Conservation (phyloP, 2,113 vertebrate species). For the Onychostruthus taczanowskii region DNA sequence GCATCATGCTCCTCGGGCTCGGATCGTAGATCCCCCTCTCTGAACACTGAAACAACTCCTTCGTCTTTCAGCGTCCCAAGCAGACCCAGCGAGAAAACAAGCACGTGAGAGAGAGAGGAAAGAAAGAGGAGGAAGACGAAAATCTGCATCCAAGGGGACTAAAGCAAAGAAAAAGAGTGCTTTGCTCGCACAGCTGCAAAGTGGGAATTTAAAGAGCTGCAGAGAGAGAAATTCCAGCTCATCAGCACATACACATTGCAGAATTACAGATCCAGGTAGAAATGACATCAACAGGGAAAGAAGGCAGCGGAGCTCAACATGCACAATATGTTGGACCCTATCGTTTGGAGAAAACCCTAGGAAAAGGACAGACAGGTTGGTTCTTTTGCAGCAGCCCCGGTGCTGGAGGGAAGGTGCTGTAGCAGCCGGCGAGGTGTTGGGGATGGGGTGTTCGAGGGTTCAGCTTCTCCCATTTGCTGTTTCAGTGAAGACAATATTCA, state of each 20-base stretch:
- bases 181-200: constrained; percentile 63
- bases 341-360: constrained; percentile 98
- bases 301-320: constrained; percentile 95
- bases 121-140: constrained; percentile 44
- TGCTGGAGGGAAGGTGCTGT: constrained; percentile 46
- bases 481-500: neutral
- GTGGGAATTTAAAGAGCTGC: constrained; percentile 69
- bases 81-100: constrained; percentile 17
- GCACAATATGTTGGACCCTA: constrained; percentile 99
- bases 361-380: constrained; percentile 99
- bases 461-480: constrained; percentile 4
- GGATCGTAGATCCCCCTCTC: constrained; percentile 46
- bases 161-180: constrained; percentile 51
- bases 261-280: constrained; percentile 69
- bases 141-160: constrained; percentile 64
- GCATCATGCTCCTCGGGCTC: constrained; percentile 68
- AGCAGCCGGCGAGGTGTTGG: constrained; percentile 34
- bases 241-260: constrained; percentile 66
- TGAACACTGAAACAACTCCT: constrained; percentile 15
- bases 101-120: constrained; percentile 4
- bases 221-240: constrained; percentile 60
- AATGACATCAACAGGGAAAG: constrained; percentile 97
- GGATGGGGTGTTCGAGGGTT: constrained; percentile 27
- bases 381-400: constrained; percentile 63
- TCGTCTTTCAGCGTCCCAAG: constrained; percentile 32